Evolutionary conservation across 2,797 vertebrate species (phyloP).

Genomic region (Aulostomus chinensis): DNA sequence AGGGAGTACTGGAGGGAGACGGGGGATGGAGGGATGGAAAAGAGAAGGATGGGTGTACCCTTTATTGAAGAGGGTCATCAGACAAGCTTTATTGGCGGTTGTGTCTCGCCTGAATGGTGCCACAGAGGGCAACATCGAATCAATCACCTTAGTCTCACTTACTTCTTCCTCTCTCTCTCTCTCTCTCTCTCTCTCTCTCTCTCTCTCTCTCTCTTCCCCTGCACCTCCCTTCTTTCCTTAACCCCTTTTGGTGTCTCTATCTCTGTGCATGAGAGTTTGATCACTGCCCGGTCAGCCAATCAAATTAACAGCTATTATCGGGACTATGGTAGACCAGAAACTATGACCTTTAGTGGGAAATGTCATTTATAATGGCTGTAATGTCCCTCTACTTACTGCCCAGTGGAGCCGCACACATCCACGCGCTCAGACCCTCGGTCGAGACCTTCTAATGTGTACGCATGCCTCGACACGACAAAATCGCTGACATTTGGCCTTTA

Average conservation of each 20-base stretch:
- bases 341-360: slow-evolving; percentile 79
- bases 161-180: slow-evolving; percentile 62
- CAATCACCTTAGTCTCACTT: slow-evolving; percentile 73
- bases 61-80: slow-evolving; percentile 79
- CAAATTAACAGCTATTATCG: slow-evolving; percentile 72
- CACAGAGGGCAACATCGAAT: slow-evolving; percentile 76
- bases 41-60: slow-evolving; percentile 63
- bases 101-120: slow-evolving; percentile 78
- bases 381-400: slow-evolving; percentile 71
- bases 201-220: slow-evolving; percentile 48
- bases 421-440: slow-evolving; percentile 1
- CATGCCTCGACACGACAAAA: slow-evolving; percentile 36
- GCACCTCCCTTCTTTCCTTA: slow-evolving; percentile 13
- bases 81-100: slow-evolving; percentile 76
- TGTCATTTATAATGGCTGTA: slow-evolving; percentile 79
- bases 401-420: slow-evolving; percentile 43
- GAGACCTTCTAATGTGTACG: slow-evolving; percentile 23
- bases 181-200: slow-evolving; percentile 52
- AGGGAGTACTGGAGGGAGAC: slow-evolving; percentile 55
- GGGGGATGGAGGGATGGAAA: slow-evolving; percentile 54
- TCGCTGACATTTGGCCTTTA: slow-evolving; percentile 60
- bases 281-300: slow-evolving; percentile 73
- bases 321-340: slow-evolving; percentile 54
- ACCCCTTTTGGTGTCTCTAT: slow-evolving; percentile 13
- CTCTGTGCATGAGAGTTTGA: slow-evolving; percentile 53